Evolutionary conservation across 2,113 vertebrate genomes (phyloP), one percentile per base, ranked within the genome.

Genomic region (Tamias sibiricus): DNA sequence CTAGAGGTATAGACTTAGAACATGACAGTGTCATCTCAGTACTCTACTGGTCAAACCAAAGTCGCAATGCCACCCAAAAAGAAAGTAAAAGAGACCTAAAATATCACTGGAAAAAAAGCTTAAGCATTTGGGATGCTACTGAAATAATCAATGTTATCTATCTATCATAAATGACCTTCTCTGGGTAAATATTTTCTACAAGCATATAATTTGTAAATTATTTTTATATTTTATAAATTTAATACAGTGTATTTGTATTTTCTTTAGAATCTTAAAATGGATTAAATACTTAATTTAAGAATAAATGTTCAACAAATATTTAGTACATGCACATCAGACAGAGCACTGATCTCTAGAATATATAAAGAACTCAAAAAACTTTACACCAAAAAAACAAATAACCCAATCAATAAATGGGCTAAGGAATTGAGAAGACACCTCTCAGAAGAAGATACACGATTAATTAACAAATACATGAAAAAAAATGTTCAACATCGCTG

Each of bases 191-290:
- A 52, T 17, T 49, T 26, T 94, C 49, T 69, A 4, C 20, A 69
- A 76, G 3, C 2, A 26, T 16, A 66, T 64, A 9, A 42, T 52
- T 91, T 85, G 72, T 17, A 82, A 44, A 76, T 42, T 79, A 20
- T 40, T 81, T 91, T 16, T 59, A 32, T 47, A n/a, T 91, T 71
- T 91, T 80, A 71, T 44, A 59, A 86, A 52, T 90, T 16, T 69
- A 57, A 32, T 32, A 9, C 49, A 81, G 11, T 76, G 19, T 74
- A 86, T 14, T 26, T 93, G 11, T 62, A 68, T 95, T 28, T 83
- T 91, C 24, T 62, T 87, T 76, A 86, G 44, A 16, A 49, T 57
- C 8, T 68, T 30, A 52, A 96, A 90, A 74, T 89, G 40, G 92
- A 75, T 42, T 68, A 68, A 64, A 86, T 44, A 75, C 52, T 80